Evolutionary conservation across 2,888 invertebrate genomes (phyloP).

Genomic region (Cerceris rybyensis): DNA sequence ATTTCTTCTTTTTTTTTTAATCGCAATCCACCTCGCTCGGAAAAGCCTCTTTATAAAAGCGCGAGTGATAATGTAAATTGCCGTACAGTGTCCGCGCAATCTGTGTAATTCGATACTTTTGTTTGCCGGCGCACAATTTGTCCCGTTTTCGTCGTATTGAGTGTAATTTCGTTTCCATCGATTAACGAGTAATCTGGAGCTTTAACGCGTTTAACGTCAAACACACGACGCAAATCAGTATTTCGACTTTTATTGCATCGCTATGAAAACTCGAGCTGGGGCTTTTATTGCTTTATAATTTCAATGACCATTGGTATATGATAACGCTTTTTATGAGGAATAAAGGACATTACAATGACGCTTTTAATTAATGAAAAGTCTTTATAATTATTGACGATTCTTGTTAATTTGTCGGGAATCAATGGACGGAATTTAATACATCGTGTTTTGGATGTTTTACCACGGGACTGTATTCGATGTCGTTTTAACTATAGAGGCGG

Average conservation of each 20-base stretch:
- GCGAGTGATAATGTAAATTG: not conserved
- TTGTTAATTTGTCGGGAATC: not conserved
- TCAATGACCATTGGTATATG: not conserved
- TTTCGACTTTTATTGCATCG: slow-evolving; percentile 1
- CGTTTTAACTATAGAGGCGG: too few species aligned
- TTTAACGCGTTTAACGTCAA: slow-evolving; percentile 16
- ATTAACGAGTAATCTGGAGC: slow-evolving; percentile 1
- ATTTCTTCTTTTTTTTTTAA: not conserved
- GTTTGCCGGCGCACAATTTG: not conserved
- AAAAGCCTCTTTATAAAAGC: not conserved
- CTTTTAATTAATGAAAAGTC: not conserved
- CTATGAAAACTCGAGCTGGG: too few species aligned
- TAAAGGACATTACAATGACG: not conserved
- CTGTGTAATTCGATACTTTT: not conserved
- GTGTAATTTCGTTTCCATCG: not conserved
- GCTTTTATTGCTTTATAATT: not conserved
- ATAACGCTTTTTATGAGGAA: not conserved
- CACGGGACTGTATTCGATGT: too few species aligned
- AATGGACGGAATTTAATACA: too few species aligned
- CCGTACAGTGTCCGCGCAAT: not conserved
- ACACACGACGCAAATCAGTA: not conserved
- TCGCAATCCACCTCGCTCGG: not conserved
- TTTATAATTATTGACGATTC: not conserved
- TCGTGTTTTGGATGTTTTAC: too few species aligned
- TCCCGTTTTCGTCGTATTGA: not conserved